Conservation (phyloP, 30 jellyfish, hydroid and myxozoan species). For the Aurelia aurita complex sp. Pacific region DNA sequence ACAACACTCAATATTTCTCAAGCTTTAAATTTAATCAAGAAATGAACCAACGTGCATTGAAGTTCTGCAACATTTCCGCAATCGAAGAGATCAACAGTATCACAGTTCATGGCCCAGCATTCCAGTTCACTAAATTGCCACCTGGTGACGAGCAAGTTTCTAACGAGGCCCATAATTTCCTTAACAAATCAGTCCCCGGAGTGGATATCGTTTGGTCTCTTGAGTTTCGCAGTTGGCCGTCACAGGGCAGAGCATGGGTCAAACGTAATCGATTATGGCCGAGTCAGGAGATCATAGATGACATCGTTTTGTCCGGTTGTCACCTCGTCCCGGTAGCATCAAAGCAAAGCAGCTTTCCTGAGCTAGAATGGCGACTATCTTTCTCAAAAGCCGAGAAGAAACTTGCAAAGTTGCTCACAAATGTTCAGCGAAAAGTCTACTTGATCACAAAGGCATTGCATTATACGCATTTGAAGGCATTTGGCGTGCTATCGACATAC, state of each 20-base stretch:
- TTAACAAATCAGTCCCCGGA: too few species aligned
- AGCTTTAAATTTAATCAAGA: too few species aligned
- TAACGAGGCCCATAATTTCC: too few species aligned
- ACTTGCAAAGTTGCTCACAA: not conserved
- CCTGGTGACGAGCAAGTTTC: too few species aligned
- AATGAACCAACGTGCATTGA: too few species aligned
- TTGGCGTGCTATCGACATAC: not conserved
- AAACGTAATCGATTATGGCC: not conserved
- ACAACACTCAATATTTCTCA: too few species aligned
- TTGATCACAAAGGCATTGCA: not conserved
- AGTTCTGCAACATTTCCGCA: too few species aligned
- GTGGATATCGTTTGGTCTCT: too few species aligned
- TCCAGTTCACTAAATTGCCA: not conserved
- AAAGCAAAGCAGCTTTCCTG: not conserved
- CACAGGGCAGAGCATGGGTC: too few species aligned
- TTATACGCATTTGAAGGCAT: not conserved
- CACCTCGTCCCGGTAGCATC: conserved; percentile 11
- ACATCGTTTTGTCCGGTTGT: not conserved
- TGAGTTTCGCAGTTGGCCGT: too few species aligned
- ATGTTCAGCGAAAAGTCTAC: not conserved
- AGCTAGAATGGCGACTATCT: conserved; percentile 9
- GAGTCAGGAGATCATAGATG: not conserved
- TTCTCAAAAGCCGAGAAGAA: conserved; percentile 12
- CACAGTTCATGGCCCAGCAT: conserved; percentile 13
- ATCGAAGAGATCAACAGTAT: not conserved